Evolutionary conservation across 92 coral and sea anemone species (phyloP), one percentile per base, ranked within the genome.

Genomic region (Isaurus tuberculatus): DNA sequence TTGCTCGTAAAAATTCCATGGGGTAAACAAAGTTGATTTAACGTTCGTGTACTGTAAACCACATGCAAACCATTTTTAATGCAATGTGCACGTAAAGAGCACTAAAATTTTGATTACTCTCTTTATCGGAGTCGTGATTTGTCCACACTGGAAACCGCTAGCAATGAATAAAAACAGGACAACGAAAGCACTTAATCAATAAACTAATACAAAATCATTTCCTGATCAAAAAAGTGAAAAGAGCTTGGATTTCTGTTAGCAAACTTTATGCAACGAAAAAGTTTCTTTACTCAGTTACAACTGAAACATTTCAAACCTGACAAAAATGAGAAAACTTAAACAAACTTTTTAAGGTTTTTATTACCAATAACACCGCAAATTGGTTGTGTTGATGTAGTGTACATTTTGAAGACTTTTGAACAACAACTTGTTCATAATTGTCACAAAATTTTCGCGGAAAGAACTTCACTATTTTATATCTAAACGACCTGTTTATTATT

Each of bases 41-140:
- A 65, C 29, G 67, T 77, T 77, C 82, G 82, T 77, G 82, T 77
- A 60, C 69, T 14, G 43, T 33, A 60, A 77, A 77, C 82, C 82
- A 77, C 82, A 77, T 58, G 51, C 34, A 77, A 74, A 58, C 51
- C 82, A 60, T 58, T 28, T 22, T 77, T 58, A 77, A 77, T 77
- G 67, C 55, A 77, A 77, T 57, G 70, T 30, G 48, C 64, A 31
- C 34, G 82, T 77, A 57, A 36, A 77, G 69, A 77, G 48, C 36
- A 51, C 29, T 77, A 32, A 58, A 77, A 4, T 33, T 49, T 77
- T 55, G 82, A 77, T 77, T 77, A 60, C 55, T 22, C 33, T 23
- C 51, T 57, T 40, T 36, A 23, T 77, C 60, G 82, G 82, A 57
- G 49, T 55, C 40, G 49, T 77, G 82, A 77, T 77, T 77, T 77